Base-by-base conservation (phyloP, 2,113 vertebrate genomes). In the Saguinus imperator region DNA sequence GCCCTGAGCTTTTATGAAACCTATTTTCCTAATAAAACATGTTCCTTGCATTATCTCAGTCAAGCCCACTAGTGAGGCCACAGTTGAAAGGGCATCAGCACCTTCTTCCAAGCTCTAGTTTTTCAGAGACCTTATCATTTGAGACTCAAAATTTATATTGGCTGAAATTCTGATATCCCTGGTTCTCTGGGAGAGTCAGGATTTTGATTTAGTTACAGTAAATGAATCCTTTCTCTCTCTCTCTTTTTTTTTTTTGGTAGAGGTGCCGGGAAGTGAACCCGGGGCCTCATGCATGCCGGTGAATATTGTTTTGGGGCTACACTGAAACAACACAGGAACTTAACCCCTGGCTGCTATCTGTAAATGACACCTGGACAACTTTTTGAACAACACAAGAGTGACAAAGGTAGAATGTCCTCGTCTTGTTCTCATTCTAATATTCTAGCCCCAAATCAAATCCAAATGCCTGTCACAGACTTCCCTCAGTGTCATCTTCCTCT, bases 1-100 rank as follows among this genome's bases (percentile, higher is more conserved):
- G 97, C 87, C 75, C 96, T 32, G 21, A 16, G 95, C 97, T 93
- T 91, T 73, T 66, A 88, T 20, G 6, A 87, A 97, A 96, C 77
- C 66, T 32, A 4, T 97, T 97, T 80, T 87, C 95, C 92, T 96
- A 96, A 96, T 91, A 97, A 98, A 98, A 97, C 61, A 70, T 43
- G 92, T 45, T 93, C 94, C 87, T 45, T 87, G 94, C 45, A 73
- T 97, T 92, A 95, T 57, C 96, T 50, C 85, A 58, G 86, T 77
- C 13, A 43, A 91, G 97, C 68, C 93, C 97, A 90, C 50, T 20
- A 58, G 57, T 10, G 72, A 97, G 75, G 85, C 91, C 0, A 18
- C 0, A 1, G 95, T 93, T 75, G 91, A 97, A 89, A 94, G 84
- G 89, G 89, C 73, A 93, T 77, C 89, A 77, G 94, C 50, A 76